Evolutionary conservation across 1,140 invertebrate genomes (phyloP), one percentile per base, ranked within the genome.

Genomic region (Halyomorpha halys): DNA sequence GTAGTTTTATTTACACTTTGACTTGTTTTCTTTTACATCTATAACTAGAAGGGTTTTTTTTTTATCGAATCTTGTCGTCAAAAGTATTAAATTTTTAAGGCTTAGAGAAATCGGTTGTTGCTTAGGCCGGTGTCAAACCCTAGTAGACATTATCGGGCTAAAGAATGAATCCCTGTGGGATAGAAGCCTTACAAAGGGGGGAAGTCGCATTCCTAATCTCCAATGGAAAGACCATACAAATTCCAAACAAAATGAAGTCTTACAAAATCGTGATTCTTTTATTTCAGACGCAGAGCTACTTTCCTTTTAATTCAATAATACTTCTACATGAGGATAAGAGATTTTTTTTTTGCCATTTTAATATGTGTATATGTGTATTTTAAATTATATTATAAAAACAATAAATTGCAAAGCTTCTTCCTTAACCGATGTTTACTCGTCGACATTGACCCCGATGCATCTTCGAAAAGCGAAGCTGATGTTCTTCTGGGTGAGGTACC

Each of bases 401-500:
- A 63, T 63, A 47, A n/a, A 39, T 47, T 62, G 53, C 23, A 25
- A 39, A 16, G 53, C 18, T 23, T 56, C 14, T 56, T 69, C 71
- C 71, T 68, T 72, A 68, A 72, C 71, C 62, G 65, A 66, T 61
- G 82, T 63, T 65, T 80, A 93, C 86, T 91, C 89, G 78, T 91
- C 91, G 74, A 95, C 91, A 71, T 81, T 99, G 78, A 99, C 96
- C 68, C 97, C 97, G 72, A 98, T 99, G 92, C 97, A 99, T 82
- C 87, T 99, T 73, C 85, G 97, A 73, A 99, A 99, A 78, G 97
- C 97, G 59, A 99, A 99, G 82, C 83, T 99, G 78, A 99, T 99
- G 97, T 99, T 99, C 87, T 99, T 99, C 87, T 99, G 94, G 89
- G 94, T 96, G 68, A 85, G 97, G 71, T 99, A 99, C 79, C 97